Evolutionary conservation across 2,888 invertebrate genomes (phyloP).

Genomic region (Bombyx huttoni): DNA sequence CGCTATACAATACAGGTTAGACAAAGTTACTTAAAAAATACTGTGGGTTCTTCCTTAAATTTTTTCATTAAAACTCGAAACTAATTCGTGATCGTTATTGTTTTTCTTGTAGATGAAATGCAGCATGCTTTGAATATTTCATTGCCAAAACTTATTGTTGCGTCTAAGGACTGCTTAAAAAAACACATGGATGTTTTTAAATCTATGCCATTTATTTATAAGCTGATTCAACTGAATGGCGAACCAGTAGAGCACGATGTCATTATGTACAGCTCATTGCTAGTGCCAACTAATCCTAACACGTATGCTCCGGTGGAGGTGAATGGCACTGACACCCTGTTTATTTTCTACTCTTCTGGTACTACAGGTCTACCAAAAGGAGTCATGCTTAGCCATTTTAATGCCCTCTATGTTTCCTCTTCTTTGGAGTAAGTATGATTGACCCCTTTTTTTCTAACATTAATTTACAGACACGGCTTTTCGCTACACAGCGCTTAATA

Average conservation of each 20-base stretch:
- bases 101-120: conserved; percentile 68
- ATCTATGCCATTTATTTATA: conserved; percentile 22
- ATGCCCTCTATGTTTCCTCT: conserved; percentile 26
- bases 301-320: conserved; percentile 13
- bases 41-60: too few species aligned
- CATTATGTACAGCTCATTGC: conserved; percentile 7
- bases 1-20: conserved; percentile 59
- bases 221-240: conserved; percentile 54
- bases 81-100: not conserved
- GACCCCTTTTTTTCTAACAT: too few species aligned
- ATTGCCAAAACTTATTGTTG: conserved; percentile 74
- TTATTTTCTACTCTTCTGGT: conserved; percentile 72
- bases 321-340: conserved; percentile 13
- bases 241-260: conserved; percentile 8
- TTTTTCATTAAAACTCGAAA: too few species aligned
- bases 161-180: conserved; percentile 44
- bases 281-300: conserved; percentile 8
- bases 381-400: conserved; percentile 75
- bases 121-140: conserved; percentile 75
- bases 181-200: conserved; percentile 14
- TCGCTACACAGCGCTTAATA: too few species aligned
- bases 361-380: conserved; percentile 85
- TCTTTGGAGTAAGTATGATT: too few species aligned
- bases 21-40: not conserved
- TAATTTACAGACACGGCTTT: too few species aligned